Evolutionary conservation across 2,797 vertebrate species (phyloP), one percentile per base, ranked within the genome.

Genomic region (Triplophysa bombifrons): DNA sequence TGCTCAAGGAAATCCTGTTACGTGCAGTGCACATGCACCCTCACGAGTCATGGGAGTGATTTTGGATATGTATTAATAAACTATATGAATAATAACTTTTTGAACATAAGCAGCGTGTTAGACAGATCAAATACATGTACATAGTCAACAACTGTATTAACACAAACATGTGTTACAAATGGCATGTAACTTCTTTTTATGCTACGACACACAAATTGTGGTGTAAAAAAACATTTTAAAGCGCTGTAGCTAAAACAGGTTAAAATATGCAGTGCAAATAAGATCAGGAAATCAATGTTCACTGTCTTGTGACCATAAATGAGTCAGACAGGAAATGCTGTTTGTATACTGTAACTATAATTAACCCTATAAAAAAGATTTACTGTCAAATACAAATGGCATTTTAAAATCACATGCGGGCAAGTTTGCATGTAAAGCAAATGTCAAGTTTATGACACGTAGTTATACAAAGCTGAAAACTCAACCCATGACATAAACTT

Each of bases 241-340:
- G 53, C 20, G n/a, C 53, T 11, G 53, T n/a, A n/a, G 17, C 51
- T 55, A 8, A 55, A 55, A 56, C n/a, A 9, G n/a, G 53, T 11
- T 56, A 2, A 22, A 46, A 3, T 34, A 27, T 34, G 6, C 25
- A 63, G 58, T 17, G 7, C 25, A 61, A 56, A 19, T 51, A 41
- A 66, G 20, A 72, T 51, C 51, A 77, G 83, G 80, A 82, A 80
- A 74, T 55, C 46, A 55, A 56, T 55, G 55, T 72, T 80, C 41
- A 61, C 22, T 60, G 63, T 80, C 80, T 76, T 80, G 64, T 82
- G 73, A 73, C 68, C 30, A 60, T 51, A 34, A 30, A 68, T 72
- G 64, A 72, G 63, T 46, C 34, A 70, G 19, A 67, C 53, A 64
- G 44, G 22, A 69, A 72, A 44, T 12, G 11, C 14, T 27, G 14